Conservation (phyloP, 2,113 vertebrate genomes). For the Laticauda laticaudata region DNA sequence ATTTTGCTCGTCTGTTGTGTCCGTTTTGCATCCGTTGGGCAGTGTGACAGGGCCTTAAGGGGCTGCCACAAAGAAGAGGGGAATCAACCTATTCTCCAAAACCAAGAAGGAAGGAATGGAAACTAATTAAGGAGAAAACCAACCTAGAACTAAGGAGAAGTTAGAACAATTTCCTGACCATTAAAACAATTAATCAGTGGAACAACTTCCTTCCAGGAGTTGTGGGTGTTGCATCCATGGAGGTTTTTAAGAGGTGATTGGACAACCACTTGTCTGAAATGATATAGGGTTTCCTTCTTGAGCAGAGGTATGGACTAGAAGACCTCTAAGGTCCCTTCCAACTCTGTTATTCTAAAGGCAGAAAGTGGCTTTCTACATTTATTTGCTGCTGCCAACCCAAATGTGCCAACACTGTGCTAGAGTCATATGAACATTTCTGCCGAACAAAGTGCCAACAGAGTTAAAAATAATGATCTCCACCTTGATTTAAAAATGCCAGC, state of each 20-base stretch:
- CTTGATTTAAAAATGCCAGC: constrained; percentile 34
- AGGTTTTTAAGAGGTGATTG: not conserved
- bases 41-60: too few species aligned
- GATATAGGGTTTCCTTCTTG: not conserved
- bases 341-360: not conserved
- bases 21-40: too few species aligned
- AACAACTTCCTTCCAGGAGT: not conserved
- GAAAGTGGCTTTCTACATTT: not conserved
- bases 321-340: not conserved
- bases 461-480: constrained; percentile 27
- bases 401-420: not conserved
- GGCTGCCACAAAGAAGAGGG: not conserved
- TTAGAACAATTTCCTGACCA: not conserved
- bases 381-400: not conserved
- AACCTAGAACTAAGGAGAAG: not conserved
- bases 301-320: not conserved
- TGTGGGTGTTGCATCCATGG: not conserved
- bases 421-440: constrained; percentile 41
- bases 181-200: not conserved
- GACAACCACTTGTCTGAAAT: not conserved
- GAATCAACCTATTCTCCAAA: not conserved
- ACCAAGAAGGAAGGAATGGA: not conserved
- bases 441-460: constrained; percentile 47
- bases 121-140: not conserved
- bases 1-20: too few species aligned